Evolutionary conservation across 2,113 vertebrate genomes (phyloP).

Genomic region (Rhea pennata): DNA sequence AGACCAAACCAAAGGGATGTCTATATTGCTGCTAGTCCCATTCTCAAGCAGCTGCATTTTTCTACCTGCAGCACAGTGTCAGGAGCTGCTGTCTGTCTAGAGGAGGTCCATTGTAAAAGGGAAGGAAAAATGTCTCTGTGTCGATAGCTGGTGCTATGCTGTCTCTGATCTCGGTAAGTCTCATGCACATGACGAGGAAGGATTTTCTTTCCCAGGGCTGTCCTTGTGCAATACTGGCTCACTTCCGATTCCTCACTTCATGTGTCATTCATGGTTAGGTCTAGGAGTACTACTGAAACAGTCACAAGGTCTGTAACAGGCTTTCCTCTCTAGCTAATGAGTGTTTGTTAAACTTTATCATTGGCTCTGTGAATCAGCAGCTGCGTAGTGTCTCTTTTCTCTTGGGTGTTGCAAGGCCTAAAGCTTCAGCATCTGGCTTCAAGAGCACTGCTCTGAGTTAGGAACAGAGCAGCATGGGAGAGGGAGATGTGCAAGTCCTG

Average conservation of each 20-base stretch:
- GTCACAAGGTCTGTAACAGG: not conserved
- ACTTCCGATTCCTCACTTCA: not conserved
- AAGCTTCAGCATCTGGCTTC: not conserved
- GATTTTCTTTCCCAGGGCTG: not conserved
- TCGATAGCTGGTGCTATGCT: not conserved
- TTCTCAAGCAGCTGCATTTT: not conserved
- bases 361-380: not conserved
- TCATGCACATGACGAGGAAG: not conserved
- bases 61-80: not conserved
- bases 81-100: not conserved
- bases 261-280: not conserved
- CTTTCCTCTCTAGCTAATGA: not conserved
- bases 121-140: not conserved
- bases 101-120: not conserved
- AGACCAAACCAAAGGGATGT: slow-evolving; percentile 43
- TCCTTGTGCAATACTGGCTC: not conserved
- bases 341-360: not conserved
- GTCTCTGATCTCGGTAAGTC: not conserved
- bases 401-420: not conserved
- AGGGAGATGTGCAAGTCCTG: not conserved
- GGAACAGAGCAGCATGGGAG: not conserved
- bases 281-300: not conserved
- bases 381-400: not conserved
- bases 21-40: not conserved
- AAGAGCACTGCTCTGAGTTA: not conserved